These are phyloP conservation scores for Zygothrica quintamaculata DNA, from an alignment of 2,888 invertebrate genomes.

Conservation along the genomic window DNA sequence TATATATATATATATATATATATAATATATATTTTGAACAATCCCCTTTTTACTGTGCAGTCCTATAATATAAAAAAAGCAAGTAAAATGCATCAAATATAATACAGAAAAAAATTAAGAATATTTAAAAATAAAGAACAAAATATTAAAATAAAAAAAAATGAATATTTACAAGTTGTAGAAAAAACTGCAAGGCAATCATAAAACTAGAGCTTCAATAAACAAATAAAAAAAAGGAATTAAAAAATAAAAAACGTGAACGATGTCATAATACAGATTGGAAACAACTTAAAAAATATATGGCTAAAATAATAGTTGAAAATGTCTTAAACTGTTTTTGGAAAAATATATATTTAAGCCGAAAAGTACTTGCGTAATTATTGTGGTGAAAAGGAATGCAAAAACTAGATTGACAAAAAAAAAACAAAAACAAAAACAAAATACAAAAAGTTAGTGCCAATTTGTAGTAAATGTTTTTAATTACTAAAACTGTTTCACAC, in stretches of 20 bases:
- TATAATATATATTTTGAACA: too few species aligned
- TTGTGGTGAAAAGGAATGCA: conserved; percentile 52
- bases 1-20: too few species aligned
- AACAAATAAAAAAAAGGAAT: conserved; percentile 58
- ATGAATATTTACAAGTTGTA: conserved; percentile 80
- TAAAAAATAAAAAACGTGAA: too few species aligned
- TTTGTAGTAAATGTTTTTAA: conserved; percentile 80
- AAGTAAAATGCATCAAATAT: conserved; percentile 36
- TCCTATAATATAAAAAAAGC: conserved; percentile 42
- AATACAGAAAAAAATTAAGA: conserved; percentile 41
- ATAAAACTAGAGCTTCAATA: conserved; percentile 84
- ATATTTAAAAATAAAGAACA: too few species aligned
- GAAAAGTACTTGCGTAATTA: conserved; percentile 65
- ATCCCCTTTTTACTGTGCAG: conserved; percentile 16
- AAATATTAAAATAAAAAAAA: too few species aligned
- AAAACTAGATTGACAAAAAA: conserved; percentile 16
- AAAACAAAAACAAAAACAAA: conserved; percentile 27
- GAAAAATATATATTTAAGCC: conserved; percentile 73
- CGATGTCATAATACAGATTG: conserved; percentile 59
- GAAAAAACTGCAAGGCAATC: conserved; percentile 84
- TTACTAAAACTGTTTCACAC: conserved; percentile 48
- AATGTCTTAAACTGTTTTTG: conserved; percentile 70
- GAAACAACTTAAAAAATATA: conserved; percentile 80
- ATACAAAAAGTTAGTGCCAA: conserved; percentile 72
- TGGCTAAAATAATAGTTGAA: conserved; percentile 44